phyloP scores from a whole-genome alignment of 2,113 vertebrate genomes.

The Gavia stellata region DNA sequence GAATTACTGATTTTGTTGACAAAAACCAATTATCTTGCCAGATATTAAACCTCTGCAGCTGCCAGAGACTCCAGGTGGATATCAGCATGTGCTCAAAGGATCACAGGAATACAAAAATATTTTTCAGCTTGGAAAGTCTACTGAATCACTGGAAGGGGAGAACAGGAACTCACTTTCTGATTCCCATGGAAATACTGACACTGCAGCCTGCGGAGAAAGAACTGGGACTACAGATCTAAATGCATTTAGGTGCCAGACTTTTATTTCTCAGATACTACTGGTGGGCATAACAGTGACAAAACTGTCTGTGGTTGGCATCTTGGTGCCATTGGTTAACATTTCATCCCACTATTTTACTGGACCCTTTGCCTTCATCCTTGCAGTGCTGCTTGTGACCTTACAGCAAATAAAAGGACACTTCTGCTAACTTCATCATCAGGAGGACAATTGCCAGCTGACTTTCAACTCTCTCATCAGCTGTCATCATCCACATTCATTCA shows the following conservation, averaged over 20 bases:
- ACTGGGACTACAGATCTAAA: neutral
- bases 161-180: neutral
- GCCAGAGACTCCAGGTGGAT: neutral
- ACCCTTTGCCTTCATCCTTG: neutral
- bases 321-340: neutral
- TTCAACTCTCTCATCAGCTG: neutral
- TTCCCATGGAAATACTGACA: neutral
- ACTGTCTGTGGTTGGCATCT: neutral
- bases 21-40: neutral
- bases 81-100: neutral
- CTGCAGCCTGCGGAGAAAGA: neutral
- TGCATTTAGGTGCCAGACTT: neutral
- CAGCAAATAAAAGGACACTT: neutral
- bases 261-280: neutral
- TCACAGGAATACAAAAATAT: neutral
- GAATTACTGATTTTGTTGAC: neutral
- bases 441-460: neutral
- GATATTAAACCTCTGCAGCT: neutral
- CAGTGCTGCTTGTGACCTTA: neutral
- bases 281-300: neutral
- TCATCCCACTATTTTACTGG: neutral
- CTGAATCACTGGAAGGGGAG: neutral
- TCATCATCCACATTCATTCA: neutral
- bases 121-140: neutral
- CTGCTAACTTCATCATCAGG: neutral